Conservation (phyloP, 2,888 invertebrate genomes). For the Tiliacea aurago region DNA sequence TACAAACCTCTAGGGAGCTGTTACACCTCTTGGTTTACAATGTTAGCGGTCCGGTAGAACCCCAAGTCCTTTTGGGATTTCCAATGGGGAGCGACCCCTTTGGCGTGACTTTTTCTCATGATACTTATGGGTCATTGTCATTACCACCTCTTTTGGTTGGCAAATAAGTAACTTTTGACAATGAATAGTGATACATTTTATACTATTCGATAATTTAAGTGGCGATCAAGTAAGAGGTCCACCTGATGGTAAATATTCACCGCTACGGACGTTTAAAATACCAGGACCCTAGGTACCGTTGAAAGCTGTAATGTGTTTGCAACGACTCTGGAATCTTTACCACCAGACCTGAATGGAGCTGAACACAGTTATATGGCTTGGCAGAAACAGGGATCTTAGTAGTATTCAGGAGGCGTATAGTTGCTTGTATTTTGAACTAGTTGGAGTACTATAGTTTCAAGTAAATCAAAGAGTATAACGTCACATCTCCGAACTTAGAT, state of each 20-base stretch:
- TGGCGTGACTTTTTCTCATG: slow-evolving; percentile 49
- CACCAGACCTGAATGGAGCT: not conserved
- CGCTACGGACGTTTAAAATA: not conserved
- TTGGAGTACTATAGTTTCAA: slow-evolving; percentile 7
- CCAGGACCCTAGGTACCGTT: not conserved
- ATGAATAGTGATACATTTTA: not conserved
- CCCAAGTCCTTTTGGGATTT: slow-evolving; percentile 31
- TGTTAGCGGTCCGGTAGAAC: slow-evolving; percentile 17
- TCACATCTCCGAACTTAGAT: slow-evolving; percentile 28
- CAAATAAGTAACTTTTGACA: slow-evolving; percentile 4
- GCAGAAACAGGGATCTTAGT: not conserved
- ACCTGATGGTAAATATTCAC: not conserved
- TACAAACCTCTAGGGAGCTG: slow-evolving; percentile 17
- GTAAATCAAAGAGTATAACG: slow-evolving; percentile 32
- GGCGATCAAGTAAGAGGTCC: not conserved
- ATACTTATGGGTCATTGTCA: slow-evolving; percentile 8
- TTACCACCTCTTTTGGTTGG: slow-evolving; percentile 21
- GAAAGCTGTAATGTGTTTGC: no score
- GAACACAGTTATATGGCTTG: not conserved
- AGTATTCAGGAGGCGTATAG: not conserved
- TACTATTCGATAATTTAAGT: not conserved
- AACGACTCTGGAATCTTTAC: not conserved
- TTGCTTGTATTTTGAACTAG: not conserved
- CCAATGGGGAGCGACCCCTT: slow-evolving; percentile 24
- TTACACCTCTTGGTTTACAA: slow-evolving; percentile 24